Evolutionary conservation across 1,140 invertebrate species (phyloP).

Genomic region (Catajapyx aquilonaris): DNA sequence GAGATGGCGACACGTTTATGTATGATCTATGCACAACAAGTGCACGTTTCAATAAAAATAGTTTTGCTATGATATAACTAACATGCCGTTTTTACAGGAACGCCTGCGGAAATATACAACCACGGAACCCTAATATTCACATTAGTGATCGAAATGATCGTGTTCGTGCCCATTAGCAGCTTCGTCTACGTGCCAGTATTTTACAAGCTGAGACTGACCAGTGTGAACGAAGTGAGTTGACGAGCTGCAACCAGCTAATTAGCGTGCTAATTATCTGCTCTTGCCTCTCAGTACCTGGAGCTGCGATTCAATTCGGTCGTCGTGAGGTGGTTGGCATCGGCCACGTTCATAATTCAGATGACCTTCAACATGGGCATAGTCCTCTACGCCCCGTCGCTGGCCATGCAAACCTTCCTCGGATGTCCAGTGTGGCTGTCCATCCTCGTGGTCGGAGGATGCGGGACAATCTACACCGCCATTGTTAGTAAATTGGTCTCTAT

Average conservation of each 20-base stretch:
- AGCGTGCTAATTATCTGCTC: background rate
- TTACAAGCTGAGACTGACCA: constrained; percentile 11
- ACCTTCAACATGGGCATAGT: constrained; percentile 7
- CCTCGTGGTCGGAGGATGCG: constrained; percentile 9
- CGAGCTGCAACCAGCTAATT: no score
- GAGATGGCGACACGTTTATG: no score
- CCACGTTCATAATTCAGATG: constrained; percentile 8
- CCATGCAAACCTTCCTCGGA: constrained; percentile 9
- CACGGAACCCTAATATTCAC: background rate
- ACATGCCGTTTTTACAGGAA: no score
- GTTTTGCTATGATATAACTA: no score
- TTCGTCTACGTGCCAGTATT: constrained; percentile 12
- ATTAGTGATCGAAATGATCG: background rate
- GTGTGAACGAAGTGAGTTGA: constrained; percentile 12
- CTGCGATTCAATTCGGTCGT: constrained; percentile 11
- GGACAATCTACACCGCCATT: constrained; percentile 12
- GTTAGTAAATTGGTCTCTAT: constrained; percentile 6
- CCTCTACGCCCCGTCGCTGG: constrained; percentile 6
- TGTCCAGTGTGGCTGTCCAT: constrained; percentile 10
- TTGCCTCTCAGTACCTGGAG: constrained; percentile 13
- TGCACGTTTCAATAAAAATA: no score
- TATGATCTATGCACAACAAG: no score
- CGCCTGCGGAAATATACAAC: background rate
- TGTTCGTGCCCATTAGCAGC: constrained; percentile 8
- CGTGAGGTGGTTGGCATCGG: constrained; percentile 7